A percentile compares a stretch with the other conserved stretches of the same genome.
phyloP scores from a whole-genome alignment of 2,888 invertebrate genomes.

The Ophion obscuratus region DNA sequence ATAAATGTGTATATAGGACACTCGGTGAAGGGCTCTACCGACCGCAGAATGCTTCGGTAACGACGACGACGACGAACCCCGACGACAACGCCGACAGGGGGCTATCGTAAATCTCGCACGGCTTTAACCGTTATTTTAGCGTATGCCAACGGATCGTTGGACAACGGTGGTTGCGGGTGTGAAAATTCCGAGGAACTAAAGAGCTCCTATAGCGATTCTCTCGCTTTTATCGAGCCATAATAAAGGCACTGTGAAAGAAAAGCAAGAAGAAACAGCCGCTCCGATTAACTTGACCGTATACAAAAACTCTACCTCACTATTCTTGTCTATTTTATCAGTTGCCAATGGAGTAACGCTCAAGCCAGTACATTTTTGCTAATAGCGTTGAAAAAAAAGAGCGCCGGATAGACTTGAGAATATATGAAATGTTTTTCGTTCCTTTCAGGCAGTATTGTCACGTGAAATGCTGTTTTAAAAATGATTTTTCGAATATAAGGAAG shows the following conservation, averaged over 20 bases:
- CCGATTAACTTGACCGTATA: conserved; percentile 7
- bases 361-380: no score
- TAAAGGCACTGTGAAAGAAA: conserved; percentile 38
- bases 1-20: conserved; percentile 5
- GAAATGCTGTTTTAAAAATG: no score
- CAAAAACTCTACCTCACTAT: no score
- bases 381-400: no score
- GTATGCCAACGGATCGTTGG: conserved; percentile 43
- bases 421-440: no score
- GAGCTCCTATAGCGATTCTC: conserved; percentile 26
- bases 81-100: conserved; percentile 5
- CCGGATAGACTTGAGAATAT: no score
- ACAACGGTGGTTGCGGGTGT: conserved; percentile 19
- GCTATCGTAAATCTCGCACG: conserved; percentile 62
- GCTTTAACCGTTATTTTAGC: conserved; percentile 64
- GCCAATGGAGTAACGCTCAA: no score
- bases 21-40: conserved; percentile 23
- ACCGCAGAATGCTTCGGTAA: conserved; percentile 44
- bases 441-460: no score
- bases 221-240: conserved; percentile 41
- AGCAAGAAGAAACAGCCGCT: conserved; percentile 25
- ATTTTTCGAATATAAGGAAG: no score
- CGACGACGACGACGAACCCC: conserved; percentile 26
- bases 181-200: conserved; percentile 50
- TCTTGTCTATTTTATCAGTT: no score